Conservation (phyloP, 1,140 invertebrate species). For the Danaus plexippus region DNA sequence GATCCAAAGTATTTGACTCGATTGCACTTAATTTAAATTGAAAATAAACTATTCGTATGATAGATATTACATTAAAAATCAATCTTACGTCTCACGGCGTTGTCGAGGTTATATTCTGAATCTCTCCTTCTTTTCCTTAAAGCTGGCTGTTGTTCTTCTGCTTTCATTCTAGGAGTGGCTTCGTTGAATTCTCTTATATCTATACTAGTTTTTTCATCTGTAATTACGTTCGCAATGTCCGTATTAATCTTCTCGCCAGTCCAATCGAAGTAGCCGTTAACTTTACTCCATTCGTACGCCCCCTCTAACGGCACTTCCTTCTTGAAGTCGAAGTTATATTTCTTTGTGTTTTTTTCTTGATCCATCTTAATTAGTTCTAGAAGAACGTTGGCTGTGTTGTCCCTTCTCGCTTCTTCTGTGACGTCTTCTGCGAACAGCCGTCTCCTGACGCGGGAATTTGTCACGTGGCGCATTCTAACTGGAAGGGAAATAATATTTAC, state of each 20-base stretch:
- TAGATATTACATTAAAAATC: slow-evolving; percentile 18
- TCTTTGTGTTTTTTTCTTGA: slow-evolving; percentile 27
- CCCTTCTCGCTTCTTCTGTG: slow-evolving; percentile 30
- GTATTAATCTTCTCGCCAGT: slow-evolving; percentile 24
- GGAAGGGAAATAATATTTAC: not conserved
- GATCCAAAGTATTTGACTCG: too few species aligned
- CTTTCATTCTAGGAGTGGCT: slow-evolving; percentile 30
- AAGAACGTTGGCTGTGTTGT: slow-evolving; percentile 41
- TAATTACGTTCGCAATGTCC: slow-evolving; percentile 7
- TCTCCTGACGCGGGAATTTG: slow-evolving; percentile 32
- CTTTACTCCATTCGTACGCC: slow-evolving; percentile 30
- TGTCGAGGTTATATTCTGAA: slow-evolving; percentile 17
- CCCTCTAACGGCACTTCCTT: slow-evolving; percentile 43
- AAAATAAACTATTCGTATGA: too few species aligned
- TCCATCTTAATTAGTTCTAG: slow-evolving; percentile 33
- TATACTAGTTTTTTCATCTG: slow-evolving; percentile 16
- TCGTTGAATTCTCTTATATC: slow-evolving; percentile 35
- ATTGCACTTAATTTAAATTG: too few species aligned
- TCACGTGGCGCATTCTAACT: not conserved
- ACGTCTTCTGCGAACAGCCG: slow-evolving; percentile 35
- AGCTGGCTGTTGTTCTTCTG: slow-evolving; percentile 21
- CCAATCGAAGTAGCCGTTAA: slow-evolving; percentile 23
- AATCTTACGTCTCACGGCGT: slow-evolving; percentile 32
- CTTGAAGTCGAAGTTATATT: slow-evolving; percentile 51
- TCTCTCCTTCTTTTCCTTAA: slow-evolving; percentile 34